A percentile compares a stretch with the other conserved stretches of the same genome.
These are phyloP conservation scores for Cephalotes varians DNA, from an alignment of 2,888 invertebrate genomes.

Conservation along the genomic window DNA sequence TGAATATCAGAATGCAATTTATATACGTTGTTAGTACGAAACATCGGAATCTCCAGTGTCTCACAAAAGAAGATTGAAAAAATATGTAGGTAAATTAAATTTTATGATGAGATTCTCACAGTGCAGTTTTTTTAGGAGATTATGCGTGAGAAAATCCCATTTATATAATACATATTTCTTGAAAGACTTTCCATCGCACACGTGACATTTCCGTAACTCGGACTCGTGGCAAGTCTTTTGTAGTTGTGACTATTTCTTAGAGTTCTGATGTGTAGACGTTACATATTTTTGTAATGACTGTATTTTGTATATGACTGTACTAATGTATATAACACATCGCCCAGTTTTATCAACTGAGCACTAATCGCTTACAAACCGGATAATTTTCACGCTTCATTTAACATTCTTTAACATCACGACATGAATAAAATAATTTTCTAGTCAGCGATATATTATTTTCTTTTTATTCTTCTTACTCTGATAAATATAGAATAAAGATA, in stretches of 20 bases:
- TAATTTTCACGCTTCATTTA: not conserved
- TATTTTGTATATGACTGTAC: too few relatives aligned
- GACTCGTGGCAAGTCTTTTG: not conserved
- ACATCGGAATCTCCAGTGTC: not conserved
- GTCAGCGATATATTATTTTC: not conserved
- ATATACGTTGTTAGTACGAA: slow-evolving; percentile 33
- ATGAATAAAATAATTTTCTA: not conserved
- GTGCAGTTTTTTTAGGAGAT: not conserved
- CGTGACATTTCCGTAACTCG: not conserved
- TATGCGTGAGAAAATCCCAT: not conserved
- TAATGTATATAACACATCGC: not conserved
- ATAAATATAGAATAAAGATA: not conserved
- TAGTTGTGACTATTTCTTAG: not conserved
- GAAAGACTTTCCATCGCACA: not conserved
- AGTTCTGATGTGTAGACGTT: not conserved
- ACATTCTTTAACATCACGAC: not conserved
- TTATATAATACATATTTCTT: not conserved
- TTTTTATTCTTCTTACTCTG: not conserved
- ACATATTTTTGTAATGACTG: not conserved
- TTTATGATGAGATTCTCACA: not conserved
- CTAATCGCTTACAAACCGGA: not conserved
- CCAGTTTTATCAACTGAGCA: not conserved
- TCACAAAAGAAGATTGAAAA: not conserved
- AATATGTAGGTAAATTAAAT: not conserved
- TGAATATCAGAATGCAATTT: slow-evolving; percentile 38